Evolutionary conservation across 2,113 vertebrate genomes (phyloP), one percentile per base, ranked within the genome.

Genomic region (Sisor rabdophorus): DNA sequence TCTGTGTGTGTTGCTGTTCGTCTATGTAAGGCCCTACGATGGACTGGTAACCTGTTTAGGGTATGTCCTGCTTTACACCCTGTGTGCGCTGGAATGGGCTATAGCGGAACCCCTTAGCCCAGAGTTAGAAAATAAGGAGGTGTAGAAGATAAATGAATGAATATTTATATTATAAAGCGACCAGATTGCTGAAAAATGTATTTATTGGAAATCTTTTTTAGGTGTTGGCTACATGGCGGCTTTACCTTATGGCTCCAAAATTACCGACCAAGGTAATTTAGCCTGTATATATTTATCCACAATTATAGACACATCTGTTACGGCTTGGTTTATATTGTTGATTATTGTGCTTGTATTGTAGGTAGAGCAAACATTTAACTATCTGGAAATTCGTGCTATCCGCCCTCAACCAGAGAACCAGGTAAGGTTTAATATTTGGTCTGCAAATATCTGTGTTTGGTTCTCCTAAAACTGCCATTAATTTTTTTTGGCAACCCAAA

Each of bases 231-330:
- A 92, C 91, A 87, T 95, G 94, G 93, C 89, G 92, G 79, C 92
- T 95, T 81, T 93, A 95, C 89, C 87, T 95, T 73, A 94, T 95
- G 73, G 87, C 92, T 85, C 88, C 93, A 86, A 95, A 94, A 89
- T 87, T 94, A 75, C 94, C 94, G 80, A 92, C 93, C 84, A 95
- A 95, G 93, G 94, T 95, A 32, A n/a, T 17, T 53, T 68, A 73
- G 36, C 26, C 1, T 22, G 2, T 10, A 52, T 10, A 52, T 26
- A 11, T n/a, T 17, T 17, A 50, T 54, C 22, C 36, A 36, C 10
- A 1, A 10, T 6, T 44, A 8, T 40, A 61, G 17, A 24, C 20
- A 40, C 44, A 47, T 28, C 13, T 53, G 26, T 22, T 36, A 11
- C 30, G 40, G 8, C 1, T 10, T 4, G 56, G 26, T 48, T 65